Evolutionary conservation across 2,888 invertebrate species (phyloP).

Genomic region (Ecdyonurus torrentis): DNA sequence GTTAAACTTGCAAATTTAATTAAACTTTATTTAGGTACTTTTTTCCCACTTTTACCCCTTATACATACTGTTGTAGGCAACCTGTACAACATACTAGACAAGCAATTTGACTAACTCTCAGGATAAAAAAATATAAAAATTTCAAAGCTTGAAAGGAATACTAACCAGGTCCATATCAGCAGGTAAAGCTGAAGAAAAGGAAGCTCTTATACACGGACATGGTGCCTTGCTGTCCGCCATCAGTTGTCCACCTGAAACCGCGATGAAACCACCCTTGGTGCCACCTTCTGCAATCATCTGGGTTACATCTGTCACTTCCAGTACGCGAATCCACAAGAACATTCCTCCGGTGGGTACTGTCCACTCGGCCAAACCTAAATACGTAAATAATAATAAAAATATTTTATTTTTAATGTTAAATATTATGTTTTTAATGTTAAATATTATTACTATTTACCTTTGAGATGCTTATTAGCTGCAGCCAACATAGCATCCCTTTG

Average conservation of each 20-base stretch:
- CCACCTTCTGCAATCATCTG: conserved; percentile 55
- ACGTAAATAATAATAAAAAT: too few species aligned
- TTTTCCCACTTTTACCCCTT: too few species aligned
- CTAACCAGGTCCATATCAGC: conserved; percentile 42
- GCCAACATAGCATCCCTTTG: conserved; percentile 43
- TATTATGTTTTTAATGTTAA: too few species aligned
- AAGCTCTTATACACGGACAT: conserved; percentile 49
- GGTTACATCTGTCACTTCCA: conserved; percentile 49
- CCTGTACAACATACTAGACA: too few species aligned
- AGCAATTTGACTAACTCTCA: too few species aligned
- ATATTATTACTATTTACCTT: conserved; percentile 24
- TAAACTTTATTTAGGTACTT: too few species aligned
- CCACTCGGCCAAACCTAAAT: conserved; percentile 44
- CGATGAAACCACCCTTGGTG: conserved; percentile 43
- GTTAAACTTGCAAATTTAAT: too few species aligned
- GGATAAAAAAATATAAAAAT: too few species aligned
- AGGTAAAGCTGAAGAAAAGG: conserved; percentile 47
- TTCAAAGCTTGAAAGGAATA: too few species aligned
- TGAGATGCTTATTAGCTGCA: conserved; percentile 39
- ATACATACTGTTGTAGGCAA: too few species aligned
- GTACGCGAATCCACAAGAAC: conserved; percentile 60
- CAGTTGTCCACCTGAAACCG: conserved; percentile 61
- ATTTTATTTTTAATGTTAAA: too few species aligned
- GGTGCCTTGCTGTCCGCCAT: conserved; percentile 41
- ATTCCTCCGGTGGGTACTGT: conserved; percentile 50